Conservation (phyloP, 53 echinoderm and acorn worm genomes). For the Zoroaster sp. region DNA sequence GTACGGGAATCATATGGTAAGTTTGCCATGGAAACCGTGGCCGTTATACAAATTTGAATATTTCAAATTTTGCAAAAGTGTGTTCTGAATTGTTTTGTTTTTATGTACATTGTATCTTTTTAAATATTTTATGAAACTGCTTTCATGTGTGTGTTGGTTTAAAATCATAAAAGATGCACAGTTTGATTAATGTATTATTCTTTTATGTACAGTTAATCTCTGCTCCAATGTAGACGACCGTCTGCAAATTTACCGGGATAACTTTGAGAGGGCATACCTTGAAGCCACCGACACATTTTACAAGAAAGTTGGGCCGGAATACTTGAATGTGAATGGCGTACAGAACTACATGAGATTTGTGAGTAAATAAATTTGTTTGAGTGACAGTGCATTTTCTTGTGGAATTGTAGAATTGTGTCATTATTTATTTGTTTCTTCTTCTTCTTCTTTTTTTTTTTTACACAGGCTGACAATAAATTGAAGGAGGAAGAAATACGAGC, state of each 20-base stretch:
- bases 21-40: background rate
- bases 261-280: slow-evolving; percentile 96
- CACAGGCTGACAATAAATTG: slow-evolving; percentile 90
- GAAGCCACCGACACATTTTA: slow-evolving; percentile 95
- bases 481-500: slow-evolving; percentile 95
- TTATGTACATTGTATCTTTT: background rate
- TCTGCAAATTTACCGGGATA: slow-evolving; percentile 90
- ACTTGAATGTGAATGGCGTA: slow-evolving; percentile 89
- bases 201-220: slow-evolving; percentile 76
- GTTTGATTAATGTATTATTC: too few relatives aligned
- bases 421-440: background rate
- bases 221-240: slow-evolving; percentile 89
- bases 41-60: background rate
- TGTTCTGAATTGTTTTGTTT: background rate
- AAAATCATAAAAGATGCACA: too few relatives aligned
- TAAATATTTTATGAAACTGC: background rate
- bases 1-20: slow-evolving; percentile 97
- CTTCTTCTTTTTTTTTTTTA: background rate
- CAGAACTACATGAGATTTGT: slow-evolving; percentile 99
- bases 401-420: too few relatives aligned
- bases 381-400: background rate
- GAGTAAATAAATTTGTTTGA: slow-evolving; percentile 17
- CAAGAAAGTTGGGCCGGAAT: slow-evolving; percentile 88
- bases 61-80: background rate
- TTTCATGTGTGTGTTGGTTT: background rate